Evolutionary conservation across 2,888 invertebrate genomes (phyloP).

Genomic region (Sisyra terminalis): DNA sequence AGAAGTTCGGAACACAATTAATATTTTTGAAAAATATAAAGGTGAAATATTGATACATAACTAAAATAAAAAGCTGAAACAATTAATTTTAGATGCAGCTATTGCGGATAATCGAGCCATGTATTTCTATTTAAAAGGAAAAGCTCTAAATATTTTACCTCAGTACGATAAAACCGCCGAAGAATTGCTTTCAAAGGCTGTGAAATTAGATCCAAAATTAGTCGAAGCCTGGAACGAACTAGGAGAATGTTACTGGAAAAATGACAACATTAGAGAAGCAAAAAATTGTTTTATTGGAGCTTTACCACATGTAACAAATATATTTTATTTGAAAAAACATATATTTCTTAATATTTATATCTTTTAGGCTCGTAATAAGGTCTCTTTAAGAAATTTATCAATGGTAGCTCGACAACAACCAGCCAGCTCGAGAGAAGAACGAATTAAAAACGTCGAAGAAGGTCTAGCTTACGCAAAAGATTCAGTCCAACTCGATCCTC

Average conservation of each 20-base stretch:
- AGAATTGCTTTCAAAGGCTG: slow-evolving; percentile 61
- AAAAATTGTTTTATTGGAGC: slow-evolving; percentile 71
- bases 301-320: slow-evolving; percentile 41
- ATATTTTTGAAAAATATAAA: slow-evolving; percentile 47
- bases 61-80: not conserved
- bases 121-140: slow-evolving; percentile 56
- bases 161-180: slow-evolving; percentile 52
- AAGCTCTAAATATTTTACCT: slow-evolving; percentile 53
- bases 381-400: slow-evolving; percentile 63
- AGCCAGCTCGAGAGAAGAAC: slow-evolving; percentile 30
- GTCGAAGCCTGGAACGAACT: slow-evolving; percentile 79
- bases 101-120: slow-evolving; percentile 31
- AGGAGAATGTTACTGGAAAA: slow-evolving; percentile 81
- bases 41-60: slow-evolving; percentile 25
- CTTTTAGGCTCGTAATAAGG: slow-evolving; percentile 50
- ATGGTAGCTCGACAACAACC: slow-evolving; percentile 59
- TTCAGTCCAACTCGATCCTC: slow-evolving; percentile 58
- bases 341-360: slow-evolving; percentile 9
- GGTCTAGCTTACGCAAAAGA: slow-evolving; percentile 68
- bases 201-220: slow-evolving; percentile 66
- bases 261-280: slow-evolving; percentile 61
- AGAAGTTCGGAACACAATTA: slow-evolving; percentile 40
- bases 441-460: slow-evolving; percentile 42
- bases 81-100: slow-evolving; percentile 22
- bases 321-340: slow-evolving; percentile 8